phyloP scores from a whole-genome alignment of 2,888 invertebrate genomes.

The Listrodromus nycthemerus region DNA sequence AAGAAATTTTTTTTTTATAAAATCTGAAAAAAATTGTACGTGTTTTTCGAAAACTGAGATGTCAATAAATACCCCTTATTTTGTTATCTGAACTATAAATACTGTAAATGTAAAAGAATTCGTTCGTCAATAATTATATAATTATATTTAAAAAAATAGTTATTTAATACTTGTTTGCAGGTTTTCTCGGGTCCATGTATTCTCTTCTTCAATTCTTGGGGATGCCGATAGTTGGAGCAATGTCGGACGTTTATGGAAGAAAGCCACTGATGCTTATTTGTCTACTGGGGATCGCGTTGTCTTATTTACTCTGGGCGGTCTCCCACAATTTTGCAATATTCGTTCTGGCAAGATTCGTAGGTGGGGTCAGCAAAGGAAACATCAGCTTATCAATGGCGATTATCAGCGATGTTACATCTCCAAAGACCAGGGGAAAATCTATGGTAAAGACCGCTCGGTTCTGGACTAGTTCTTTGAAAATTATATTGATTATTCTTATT shows the following conservation, averaged over 20 bases:
- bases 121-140: background rate
- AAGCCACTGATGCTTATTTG: slow-evolving; percentile 94
- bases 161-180: slow-evolving; percentile 78
- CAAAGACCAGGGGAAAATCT: slow-evolving; percentile 94
- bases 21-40: too few relatives aligned
- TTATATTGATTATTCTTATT: background rate
- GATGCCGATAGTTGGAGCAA: slow-evolving; percentile 96
- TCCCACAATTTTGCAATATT: slow-evolving; percentile 95
- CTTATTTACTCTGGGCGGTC: slow-evolving; percentile 95
- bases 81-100: background rate
- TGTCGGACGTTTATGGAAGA: slow-evolving; percentile 98
- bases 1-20: too few relatives aligned
- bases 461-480: background rate
- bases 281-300: slow-evolving; percentile 94
- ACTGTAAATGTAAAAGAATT: background rate
- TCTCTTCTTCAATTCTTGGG: slow-evolving; percentile 97
- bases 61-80: too few relatives aligned
- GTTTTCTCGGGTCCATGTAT: slow-evolving; percentile 97
- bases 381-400: slow-evolving; percentile 98
- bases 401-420: slow-evolving; percentile 95
- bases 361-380: slow-evolving; percentile 98
- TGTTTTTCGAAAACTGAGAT: too few relatives aligned
- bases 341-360: slow-evolving; percentile 95
- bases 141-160: too few relatives aligned
- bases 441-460: slow-evolving; percentile 89